phyloP scores from a whole-genome alignment of 1,140 invertebrate genomes.

The Drosophila virilis region DNA sequence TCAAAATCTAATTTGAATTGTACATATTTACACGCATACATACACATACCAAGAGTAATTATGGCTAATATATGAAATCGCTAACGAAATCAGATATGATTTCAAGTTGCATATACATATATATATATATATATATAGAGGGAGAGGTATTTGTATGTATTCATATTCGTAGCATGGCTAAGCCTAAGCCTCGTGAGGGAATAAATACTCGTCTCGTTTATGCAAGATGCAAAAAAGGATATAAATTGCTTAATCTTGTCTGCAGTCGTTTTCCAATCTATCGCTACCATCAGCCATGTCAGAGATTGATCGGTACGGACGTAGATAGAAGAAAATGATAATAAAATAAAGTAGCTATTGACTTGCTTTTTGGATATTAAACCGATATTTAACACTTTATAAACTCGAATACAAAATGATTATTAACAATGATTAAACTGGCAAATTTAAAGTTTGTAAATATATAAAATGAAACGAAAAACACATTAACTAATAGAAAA shows the following conservation, averaged over 20 bases:
- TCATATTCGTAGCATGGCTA: slow-evolving; percentile 40
- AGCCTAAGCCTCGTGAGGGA: slow-evolving; percentile 44
- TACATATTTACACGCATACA: slow-evolving; percentile 57
- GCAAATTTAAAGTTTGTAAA: slow-evolving; percentile 37
- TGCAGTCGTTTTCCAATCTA: neutral
- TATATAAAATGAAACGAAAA: slow-evolving; percentile 31
- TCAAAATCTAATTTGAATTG: slow-evolving; percentile 57
- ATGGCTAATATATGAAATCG: slow-evolving; percentile 33
- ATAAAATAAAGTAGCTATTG: slow-evolving; percentile 3
- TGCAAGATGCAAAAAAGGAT: slow-evolving; percentile 12
- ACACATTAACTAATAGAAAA: slow-evolving; percentile 1
- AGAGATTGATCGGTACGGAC: neutral
- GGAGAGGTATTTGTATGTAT: slow-evolving; percentile 10
- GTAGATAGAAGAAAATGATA: neutral
- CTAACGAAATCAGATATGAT: slow-evolving; percentile 11
- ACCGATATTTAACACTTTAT: slow-evolving; percentile 37
- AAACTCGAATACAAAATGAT: slow-evolving; percentile 40
- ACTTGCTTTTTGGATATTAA: slow-evolving; percentile 42
- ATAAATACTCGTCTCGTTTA: slow-evolving; percentile 42
- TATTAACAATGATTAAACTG: slow-evolving; percentile 17
- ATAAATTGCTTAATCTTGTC: slow-evolving; percentile 18
- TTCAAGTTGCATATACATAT: slow-evolving; percentile 15
- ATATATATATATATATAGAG: slow-evolving; percentile 16
- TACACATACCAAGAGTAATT: slow-evolving; percentile 40
- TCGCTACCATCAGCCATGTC: neutral